phyloP scores from a whole-genome alignment of 2,113 vertebrate species.

The Oostethus manadensis region DNA sequence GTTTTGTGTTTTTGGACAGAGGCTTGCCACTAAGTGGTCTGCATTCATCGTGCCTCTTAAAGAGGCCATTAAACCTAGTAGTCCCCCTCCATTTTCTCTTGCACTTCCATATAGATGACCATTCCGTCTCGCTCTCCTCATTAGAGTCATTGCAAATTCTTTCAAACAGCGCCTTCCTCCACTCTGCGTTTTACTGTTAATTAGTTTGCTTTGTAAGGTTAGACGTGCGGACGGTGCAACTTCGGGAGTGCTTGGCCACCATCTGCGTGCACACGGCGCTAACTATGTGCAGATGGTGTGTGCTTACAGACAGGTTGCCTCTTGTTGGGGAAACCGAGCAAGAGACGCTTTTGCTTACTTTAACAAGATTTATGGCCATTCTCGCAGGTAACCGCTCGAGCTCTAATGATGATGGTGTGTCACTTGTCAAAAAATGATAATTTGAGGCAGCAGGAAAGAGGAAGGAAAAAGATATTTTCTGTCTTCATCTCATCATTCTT shows the following conservation, averaged over 20 bases:
- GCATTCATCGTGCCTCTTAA: constrained; percentile 70
- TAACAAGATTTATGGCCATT: constrained; percentile 94
- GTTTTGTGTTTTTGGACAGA: constrained; percentile 57
- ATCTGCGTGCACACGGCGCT: constrained; percentile 91
- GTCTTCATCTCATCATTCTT: constrained; percentile 41
- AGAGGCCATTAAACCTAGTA: constrained; percentile 67
- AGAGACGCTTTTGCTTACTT: constrained; percentile 92
- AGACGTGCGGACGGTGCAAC: constrained; percentile 89
- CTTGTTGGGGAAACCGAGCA: constrained; percentile 72
- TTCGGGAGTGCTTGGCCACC: constrained; percentile 84
- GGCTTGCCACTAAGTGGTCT: constrained; percentile 63
- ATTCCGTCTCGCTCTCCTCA: constrained; percentile 58
- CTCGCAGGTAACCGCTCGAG: constrained; percentile 88
- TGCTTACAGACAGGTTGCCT: constrained; percentile 94
- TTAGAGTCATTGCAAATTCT: constrained; percentile 81
- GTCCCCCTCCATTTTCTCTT: constrained; percentile 24
- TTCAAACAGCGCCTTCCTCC: constrained; percentile 86
- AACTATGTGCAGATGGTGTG: constrained; percentile 95
- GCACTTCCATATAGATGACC: constrained; percentile 52
- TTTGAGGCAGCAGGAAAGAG: constrained; percentile 61
- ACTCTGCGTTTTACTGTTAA: constrained; percentile 81
- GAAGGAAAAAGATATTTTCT: constrained; percentile 21
- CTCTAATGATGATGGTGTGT: constrained; percentile 91
- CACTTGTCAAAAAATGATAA: constrained; percentile 82
- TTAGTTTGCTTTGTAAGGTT: constrained; percentile 93